These are phyloP conservation scores for Psittacula derbiana DNA, from an alignment of 2,797 vertebrate species.

Conservation along the genomic window DNA sequence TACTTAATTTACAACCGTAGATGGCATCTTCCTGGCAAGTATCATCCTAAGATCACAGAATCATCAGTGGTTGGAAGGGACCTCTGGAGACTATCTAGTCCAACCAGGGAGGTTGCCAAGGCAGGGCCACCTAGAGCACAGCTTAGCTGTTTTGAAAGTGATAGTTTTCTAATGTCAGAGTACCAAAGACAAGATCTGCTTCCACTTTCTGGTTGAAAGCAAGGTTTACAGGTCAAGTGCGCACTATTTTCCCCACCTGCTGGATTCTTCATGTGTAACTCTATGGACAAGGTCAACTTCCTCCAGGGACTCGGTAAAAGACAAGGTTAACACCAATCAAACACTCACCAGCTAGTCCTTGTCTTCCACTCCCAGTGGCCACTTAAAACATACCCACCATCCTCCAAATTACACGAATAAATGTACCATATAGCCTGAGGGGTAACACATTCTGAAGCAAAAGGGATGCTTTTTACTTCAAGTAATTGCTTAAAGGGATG, in stretches of 20 bases:
- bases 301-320: background rate
- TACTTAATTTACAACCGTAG: background rate
- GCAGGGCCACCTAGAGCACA: background rate
- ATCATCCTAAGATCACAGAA: background rate
- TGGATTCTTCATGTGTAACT: background rate
- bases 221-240: background rate
- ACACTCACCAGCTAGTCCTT: background rate
- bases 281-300: background rate
- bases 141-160: background rate
- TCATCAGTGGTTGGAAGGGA: background rate
- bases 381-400: background rate
- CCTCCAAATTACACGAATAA: background rate
- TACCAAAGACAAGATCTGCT: background rate
- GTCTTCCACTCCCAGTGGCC: background rate
- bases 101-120: background rate
- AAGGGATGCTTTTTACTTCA: background rate
- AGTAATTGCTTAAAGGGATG: background rate
- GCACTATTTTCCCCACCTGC: background rate
- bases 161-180: background rate
- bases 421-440: background rate
- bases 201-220: background rate
- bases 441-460: background rate
- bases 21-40: background rate
- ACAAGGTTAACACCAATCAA: background rate
- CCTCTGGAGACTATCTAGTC: background rate